A percentile compares a stretch with the other conserved stretches of the same genome.
Conservation (phyloP, 2,888 invertebrate genomes). For the Tholera decimalis region DNA sequence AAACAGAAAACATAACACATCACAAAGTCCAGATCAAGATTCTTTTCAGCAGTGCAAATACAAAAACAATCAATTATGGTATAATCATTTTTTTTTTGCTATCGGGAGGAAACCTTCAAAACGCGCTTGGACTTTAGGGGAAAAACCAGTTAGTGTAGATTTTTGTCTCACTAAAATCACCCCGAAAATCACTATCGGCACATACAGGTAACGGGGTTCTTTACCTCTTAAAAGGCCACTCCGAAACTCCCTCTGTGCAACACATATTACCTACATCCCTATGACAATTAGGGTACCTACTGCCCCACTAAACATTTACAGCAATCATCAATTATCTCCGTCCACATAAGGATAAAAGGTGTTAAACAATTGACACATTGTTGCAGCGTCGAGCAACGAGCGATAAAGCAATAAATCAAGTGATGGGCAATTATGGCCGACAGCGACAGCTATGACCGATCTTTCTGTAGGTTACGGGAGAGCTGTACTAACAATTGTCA, state of each 20-base stretch:
- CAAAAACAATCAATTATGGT: neutral
- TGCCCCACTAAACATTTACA: neutral
- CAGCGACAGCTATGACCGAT: constrained; percentile 33
- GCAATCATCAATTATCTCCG: constrained; percentile 2
- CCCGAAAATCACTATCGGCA: too few relatives aligned
- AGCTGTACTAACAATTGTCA: constrained; percentile 17
- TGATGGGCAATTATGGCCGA: constrained; percentile 43
- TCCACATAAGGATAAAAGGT: constrained; percentile 23
- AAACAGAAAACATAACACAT: too few relatives aligned
- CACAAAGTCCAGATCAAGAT: too few relatives aligned
- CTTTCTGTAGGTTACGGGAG: neutral
- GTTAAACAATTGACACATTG: constrained; percentile 35
- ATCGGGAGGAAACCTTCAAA: too few relatives aligned
- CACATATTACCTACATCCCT: too few relatives aligned
- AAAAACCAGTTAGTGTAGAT: too few relatives aligned
- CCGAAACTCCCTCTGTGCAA: too few relatives aligned
- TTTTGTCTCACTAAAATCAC: too few relatives aligned
- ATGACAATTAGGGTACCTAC: neutral
- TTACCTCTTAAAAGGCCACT: too few relatives aligned
- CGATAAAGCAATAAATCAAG: constrained; percentile 45
- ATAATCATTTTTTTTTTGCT: too few relatives aligned
- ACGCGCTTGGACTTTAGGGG: too few relatives aligned
- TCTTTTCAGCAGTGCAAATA: neutral
- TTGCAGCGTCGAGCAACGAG: constrained; percentile 10
- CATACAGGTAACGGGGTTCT: too few relatives aligned